These are phyloP conservation scores for Metellina segmentata DNA, from an alignment of 2,888 invertebrate genomes.

Conservation along the genomic window DNA sequence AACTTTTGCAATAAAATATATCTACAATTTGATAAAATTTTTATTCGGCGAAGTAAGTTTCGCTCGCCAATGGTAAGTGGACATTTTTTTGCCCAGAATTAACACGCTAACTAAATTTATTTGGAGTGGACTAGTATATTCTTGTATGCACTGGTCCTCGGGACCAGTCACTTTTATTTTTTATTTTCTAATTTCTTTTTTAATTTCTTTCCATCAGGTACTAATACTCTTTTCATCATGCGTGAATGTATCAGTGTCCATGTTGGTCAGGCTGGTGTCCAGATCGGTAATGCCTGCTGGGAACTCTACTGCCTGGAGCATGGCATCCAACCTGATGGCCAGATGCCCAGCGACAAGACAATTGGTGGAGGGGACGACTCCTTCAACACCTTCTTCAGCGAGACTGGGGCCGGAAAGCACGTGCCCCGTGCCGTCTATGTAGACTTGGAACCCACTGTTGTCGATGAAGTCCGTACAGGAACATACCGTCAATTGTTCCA, in stretches of 20 bases:
- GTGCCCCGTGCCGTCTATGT: constrained; percentile 91
- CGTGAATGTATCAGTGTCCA: constrained; percentile 82
- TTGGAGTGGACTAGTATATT: too few species aligned
- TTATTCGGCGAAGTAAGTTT: too few species aligned
- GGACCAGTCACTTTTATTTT: too few species aligned
- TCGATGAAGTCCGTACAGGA: constrained; percentile 83
- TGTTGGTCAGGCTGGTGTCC: constrained; percentile 83
- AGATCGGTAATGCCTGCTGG: constrained; percentile 82
- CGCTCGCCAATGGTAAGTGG: too few species aligned
- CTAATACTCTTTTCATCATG: constrained; percentile 77
- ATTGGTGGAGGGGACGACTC: constrained; percentile 87
- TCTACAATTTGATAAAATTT: too few species aligned
- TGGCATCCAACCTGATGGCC: constrained; percentile 87
- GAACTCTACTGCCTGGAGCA: constrained; percentile 80
- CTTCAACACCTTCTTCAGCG: constrained; percentile 83
- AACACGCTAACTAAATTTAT: too few species aligned
- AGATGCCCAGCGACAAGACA: constrained; percentile 94
- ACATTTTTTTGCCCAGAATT: too few species aligned
- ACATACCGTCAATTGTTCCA: constrained; percentile 81
- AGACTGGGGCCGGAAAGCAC: constrained; percentile 92
- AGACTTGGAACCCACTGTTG: constrained; percentile 93
- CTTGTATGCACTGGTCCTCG: too few species aligned
- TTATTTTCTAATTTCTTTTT: too few species aligned
- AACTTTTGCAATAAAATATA: too few species aligned
- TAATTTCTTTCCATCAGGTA: background rate